Evolutionary conservation across 1,140 invertebrate species (phyloP), one percentile per base, ranked within the genome.

Genomic region (Sinella curviseta): DNA sequence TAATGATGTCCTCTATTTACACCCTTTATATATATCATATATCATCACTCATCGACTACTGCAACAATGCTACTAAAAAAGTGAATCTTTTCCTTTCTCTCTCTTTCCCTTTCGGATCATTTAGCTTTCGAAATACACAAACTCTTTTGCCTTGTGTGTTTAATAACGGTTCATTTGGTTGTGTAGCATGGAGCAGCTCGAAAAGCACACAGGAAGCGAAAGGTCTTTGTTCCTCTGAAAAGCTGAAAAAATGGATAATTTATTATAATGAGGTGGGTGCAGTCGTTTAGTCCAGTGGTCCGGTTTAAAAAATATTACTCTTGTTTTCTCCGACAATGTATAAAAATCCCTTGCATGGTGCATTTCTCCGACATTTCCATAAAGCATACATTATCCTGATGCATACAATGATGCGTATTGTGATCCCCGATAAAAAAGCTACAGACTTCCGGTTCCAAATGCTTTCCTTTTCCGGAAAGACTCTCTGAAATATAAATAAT

Each of bases 211-310:
- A 60, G 55, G 55, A 60, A 60, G 55, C 24, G 24, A 4, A 60
- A n/a, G 55, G 55, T 26, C 55, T 26, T n/a, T n/a, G 55, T 24
- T 60, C 55, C 55, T 60, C 3, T 60, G 55, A 60, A 60, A 24
- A 14, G 55, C 55, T 48, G 39, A 48, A 48, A 60, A 60, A 60
- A 60, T 60, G 55, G 55, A 60, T 60, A 60, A 60, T 60, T 60
- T 60, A 60, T 60, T 60, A 60, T 60, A 60, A 60, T 60, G 55
- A 60, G 55, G 55, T 60, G 55, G 55, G 55, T 60, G 55, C 55
- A 60, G 55, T 24, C 55, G 55, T 60, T 60, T 8, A 60, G 55
- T 14, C 55, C 55, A 60, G 55, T 31, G 65, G 65, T 70, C 65
- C 65, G 65, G 65, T 70, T n/a, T 70, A 31, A 70, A 70, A 70